Conservation (phyloP, 2,888 invertebrate genomes). For the Ditylenchus weischeri region DNA sequence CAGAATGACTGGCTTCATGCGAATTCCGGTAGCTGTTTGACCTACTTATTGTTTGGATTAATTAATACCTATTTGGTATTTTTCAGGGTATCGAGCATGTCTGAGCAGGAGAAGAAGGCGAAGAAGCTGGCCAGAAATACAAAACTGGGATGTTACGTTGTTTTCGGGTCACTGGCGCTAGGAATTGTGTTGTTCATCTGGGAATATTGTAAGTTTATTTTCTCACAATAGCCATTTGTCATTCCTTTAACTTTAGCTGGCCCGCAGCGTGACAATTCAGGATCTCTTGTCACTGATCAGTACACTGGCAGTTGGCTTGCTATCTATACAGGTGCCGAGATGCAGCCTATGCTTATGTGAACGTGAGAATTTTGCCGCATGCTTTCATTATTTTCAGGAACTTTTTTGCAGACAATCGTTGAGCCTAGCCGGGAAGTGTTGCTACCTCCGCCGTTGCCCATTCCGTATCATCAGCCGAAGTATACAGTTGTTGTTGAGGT, state of each 20-base stretch:
- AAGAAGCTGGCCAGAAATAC: constrained; percentile 48
- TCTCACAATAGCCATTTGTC: no score
- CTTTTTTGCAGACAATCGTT: constrained; percentile 64
- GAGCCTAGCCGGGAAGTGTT: constrained; percentile 90
- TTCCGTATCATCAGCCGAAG: constrained; percentile 86
- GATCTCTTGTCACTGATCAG: constrained; percentile 45
- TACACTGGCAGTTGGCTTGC: constrained; percentile 44
- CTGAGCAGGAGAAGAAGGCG: constrained; percentile 45
- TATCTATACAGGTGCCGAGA: constrained; percentile 39
- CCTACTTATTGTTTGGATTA: no score
- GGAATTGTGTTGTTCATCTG: no score
- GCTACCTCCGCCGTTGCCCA: constrained; percentile 83
- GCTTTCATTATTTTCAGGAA: background rate
- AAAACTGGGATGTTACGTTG: constrained; percentile 17
- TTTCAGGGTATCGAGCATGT: constrained; percentile 24
- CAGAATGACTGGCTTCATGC: no score
- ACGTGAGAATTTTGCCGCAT: no score
- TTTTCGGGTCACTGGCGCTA: no score
- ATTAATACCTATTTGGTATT: background rate
- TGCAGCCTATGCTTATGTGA: no score
- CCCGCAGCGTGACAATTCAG: constrained; percentile 43
- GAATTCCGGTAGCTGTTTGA: no score
- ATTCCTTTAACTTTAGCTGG: constrained; percentile 32
- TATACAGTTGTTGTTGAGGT: constrained; percentile 83
- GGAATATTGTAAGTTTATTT: no score